These are phyloP conservation scores for Aproaerema taeniolella DNA, from an alignment of 2,888 invertebrate genomes.

Conservation along the genomic window DNA sequence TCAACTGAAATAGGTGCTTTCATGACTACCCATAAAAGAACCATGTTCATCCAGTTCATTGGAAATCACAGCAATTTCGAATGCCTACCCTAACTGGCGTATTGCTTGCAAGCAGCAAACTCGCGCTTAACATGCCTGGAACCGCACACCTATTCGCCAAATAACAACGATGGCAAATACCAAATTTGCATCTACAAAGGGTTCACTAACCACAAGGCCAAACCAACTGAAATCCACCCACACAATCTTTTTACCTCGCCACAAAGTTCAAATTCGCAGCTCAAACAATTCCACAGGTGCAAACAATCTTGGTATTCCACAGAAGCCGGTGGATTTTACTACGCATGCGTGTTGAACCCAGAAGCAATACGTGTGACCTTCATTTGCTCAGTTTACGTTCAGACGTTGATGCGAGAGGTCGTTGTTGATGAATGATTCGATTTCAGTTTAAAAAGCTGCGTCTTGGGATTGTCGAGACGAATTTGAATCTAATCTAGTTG, in stretches of 20 bases:
- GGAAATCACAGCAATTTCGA: too few relatives aligned
- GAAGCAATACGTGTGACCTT: slow-evolving; percentile 42
- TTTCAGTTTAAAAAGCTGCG: too few relatives aligned
- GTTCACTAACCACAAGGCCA: not conserved
- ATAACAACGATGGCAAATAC: slow-evolving; percentile 12
- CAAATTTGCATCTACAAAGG: slow-evolving; percentile 17
- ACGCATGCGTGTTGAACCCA: slow-evolving; percentile 54
- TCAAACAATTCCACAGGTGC: not conserved
- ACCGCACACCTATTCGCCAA: too few relatives aligned
- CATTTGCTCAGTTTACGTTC: slow-evolving; percentile 30
- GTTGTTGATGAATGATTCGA: too few relatives aligned
- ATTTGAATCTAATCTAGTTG: slow-evolving; percentile 3
- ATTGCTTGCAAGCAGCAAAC: too few relatives aligned
- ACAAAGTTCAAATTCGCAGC: not conserved
- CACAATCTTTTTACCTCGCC: not conserved
- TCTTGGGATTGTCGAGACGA: too few relatives aligned
- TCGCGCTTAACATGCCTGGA: too few relatives aligned
- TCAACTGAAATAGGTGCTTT: too few relatives aligned
- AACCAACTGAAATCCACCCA: not conserved
- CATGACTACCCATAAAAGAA: too few relatives aligned
- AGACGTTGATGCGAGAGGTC: slow-evolving; percentile 20
- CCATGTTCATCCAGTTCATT: too few relatives aligned
- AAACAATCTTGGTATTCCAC: not conserved
- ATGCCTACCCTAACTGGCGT: too few relatives aligned
- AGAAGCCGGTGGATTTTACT: not conserved